phyloP scores from a whole-genome alignment of 2,797 vertebrate species.

The Oreochromis mossambicus region DNA sequence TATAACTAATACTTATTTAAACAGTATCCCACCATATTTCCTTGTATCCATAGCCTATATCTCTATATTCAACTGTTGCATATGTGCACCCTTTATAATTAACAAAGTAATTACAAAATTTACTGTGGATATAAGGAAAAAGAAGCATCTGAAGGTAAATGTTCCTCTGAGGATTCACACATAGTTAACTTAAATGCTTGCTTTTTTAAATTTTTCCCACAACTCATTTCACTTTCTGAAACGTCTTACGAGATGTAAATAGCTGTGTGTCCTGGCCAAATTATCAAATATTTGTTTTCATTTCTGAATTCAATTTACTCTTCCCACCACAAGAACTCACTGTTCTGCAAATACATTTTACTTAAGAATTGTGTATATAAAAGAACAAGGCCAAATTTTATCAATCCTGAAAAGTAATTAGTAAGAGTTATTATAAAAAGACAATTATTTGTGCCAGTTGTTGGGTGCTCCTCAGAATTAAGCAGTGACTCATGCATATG shows the following conservation, averaged over 20 bases:
- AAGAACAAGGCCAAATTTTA: constrained; percentile 37
- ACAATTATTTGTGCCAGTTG: constrained; percentile 37
- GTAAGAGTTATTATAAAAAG: constrained; percentile 59
- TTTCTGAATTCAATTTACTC: constrained; percentile 17
- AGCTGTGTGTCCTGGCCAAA: constrained; percentile 9
- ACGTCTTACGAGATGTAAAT: constrained; percentile 7
- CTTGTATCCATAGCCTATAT: background rate
- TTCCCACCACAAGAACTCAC: background rate
- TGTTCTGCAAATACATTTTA: constrained; percentile 19
- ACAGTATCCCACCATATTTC: background rate
- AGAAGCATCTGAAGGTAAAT: constrained; percentile 3
- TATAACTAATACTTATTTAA: background rate
- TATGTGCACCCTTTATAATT: background rate
- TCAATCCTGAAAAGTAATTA: constrained; percentile 54
- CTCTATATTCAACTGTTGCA: background rate
- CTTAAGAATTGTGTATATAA: constrained; percentile 13
- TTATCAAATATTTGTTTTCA: constrained; percentile 18
- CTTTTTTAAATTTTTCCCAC: background rate
- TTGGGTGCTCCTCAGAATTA: constrained; percentile 12
- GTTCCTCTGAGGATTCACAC: background rate
- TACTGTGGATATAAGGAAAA: background rate
- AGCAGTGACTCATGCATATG: constrained; percentile 14
- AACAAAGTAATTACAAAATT: background rate
- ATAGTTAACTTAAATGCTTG: constrained; percentile 20
- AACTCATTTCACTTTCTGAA: constrained; percentile 1